Conservation (phyloP, 30 jellyfish, hydroid and myxozoan genomes). For the Aurelia sp. region DNA sequence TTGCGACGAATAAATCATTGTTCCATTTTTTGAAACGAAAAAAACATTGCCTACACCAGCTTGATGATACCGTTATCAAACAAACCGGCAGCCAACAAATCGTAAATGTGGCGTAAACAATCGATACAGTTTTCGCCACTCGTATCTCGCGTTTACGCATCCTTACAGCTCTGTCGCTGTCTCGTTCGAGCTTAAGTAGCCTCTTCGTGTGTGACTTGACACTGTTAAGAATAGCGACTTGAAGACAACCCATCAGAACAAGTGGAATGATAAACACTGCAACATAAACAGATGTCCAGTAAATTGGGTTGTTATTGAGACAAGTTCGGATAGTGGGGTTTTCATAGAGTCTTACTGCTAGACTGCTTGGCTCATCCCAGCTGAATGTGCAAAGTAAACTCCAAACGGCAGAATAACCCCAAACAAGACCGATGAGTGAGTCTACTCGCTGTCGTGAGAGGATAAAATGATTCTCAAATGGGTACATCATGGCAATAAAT, state of each 20-base stretch:
- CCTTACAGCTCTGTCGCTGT: constrained; percentile 41
- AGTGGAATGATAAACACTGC: constrained; percentile 77
- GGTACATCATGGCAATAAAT: constrained; percentile 65
- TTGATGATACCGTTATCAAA: constrained; percentile 54
- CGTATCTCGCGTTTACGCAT: constrained; percentile 63
- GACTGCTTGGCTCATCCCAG: constrained; percentile 55
- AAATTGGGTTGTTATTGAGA: constrained; percentile 59
- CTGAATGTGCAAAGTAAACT: constrained; percentile 49
- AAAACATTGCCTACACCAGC: constrained; percentile 76
- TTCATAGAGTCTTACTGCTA: constrained; percentile 20
- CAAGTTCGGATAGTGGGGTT: constrained; percentile 42
- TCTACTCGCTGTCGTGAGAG: constrained; percentile 49
- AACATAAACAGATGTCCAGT: constrained; percentile 65
- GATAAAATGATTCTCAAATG: constrained; percentile 46
- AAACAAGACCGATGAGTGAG: constrained; percentile 49
- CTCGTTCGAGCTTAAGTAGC: constrained; percentile 52
- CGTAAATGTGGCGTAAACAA: constrained; percentile 82
- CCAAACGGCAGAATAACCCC: constrained; percentile 80
- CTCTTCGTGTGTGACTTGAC: constrained; percentile 68
- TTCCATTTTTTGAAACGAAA: constrained; percentile 40
- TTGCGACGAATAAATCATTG: constrained; percentile 33
- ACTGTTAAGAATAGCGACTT: constrained; percentile 57
- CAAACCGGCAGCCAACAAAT: constrained; percentile 85
- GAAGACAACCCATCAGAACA: constrained; percentile 72
- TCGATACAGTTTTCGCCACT: constrained; percentile 74